Conservation (phyloP, 1,140 invertebrate genomes). For the Magallana ariakensis region DNA sequence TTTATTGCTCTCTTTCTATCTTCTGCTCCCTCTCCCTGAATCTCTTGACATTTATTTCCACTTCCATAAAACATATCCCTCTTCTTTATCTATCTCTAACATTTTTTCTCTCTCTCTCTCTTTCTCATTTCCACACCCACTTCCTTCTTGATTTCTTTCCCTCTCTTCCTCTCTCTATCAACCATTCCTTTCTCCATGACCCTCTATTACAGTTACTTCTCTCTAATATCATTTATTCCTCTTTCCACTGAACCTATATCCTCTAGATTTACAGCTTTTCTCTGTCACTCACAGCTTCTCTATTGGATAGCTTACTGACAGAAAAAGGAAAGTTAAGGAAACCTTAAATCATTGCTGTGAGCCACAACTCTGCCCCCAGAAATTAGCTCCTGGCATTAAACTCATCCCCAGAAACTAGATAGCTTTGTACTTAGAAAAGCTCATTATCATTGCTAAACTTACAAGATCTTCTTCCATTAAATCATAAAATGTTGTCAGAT, state of each 20-base stretch:
- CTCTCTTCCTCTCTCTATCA: too few relatives aligned
- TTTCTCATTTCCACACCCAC: too few relatives aligned
- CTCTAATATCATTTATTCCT: background rate
- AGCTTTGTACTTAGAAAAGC: background rate
- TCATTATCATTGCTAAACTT: background rate
- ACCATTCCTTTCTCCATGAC: too few relatives aligned
- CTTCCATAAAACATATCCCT: too few relatives aligned
- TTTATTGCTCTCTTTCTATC: too few relatives aligned
- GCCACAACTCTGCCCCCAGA: background rate
- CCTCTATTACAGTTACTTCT: too few relatives aligned
- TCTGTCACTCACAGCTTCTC: background rate
- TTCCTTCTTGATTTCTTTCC: too few relatives aligned
- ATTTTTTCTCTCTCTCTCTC: too few relatives aligned
- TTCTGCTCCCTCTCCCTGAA: too few relatives aligned
- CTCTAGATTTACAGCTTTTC: background rate
- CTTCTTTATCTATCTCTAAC: too few relatives aligned
- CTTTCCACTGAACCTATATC: background rate
- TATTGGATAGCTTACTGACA: background rate
- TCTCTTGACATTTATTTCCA: too few relatives aligned
- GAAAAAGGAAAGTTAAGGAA: background rate
- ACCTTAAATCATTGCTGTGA: background rate
- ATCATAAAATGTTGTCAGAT: background rate
- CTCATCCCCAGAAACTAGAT: background rate
- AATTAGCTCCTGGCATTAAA: background rate
- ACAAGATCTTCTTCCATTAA: background rate